Evolutionary conservation across 2,888 invertebrate species (phyloP).

Genomic region (Phlogophora meticulosa): DNA sequence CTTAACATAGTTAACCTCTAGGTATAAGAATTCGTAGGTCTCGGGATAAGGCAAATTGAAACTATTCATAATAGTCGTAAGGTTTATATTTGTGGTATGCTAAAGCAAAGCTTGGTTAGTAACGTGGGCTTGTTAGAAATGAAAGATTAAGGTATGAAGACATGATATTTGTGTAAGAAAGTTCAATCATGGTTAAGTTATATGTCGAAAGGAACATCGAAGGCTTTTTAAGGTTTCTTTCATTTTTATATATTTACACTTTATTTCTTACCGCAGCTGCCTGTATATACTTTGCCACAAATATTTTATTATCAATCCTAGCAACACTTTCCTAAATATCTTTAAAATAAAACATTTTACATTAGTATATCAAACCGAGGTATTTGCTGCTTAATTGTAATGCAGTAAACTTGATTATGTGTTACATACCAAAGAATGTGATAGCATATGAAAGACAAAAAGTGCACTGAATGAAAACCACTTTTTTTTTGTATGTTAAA

Average conservation of each 20-base stretch:
- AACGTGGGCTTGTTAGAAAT: slow-evolving; percentile 65
- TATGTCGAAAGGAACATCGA: slow-evolving; percentile 12
- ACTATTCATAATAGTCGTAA: slow-evolving; percentile 56
- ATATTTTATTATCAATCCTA: background rate
- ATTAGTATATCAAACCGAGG: background rate
- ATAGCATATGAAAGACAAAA: slow-evolving; percentile 49
- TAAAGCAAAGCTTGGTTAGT: slow-evolving; percentile 68
- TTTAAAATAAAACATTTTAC: slow-evolving; percentile 1
- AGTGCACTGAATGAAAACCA: background rate
- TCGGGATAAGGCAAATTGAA: slow-evolving; percentile 60
- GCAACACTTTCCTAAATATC: background rate
- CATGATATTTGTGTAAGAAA: slow-evolving; percentile 34
- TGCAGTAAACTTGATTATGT: slow-evolving; percentile 13
- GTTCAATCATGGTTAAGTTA: slow-evolving; percentile 46
- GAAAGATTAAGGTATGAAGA: slow-evolving; percentile 24
- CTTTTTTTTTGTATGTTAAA: background rate
- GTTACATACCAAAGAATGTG: slow-evolving; percentile 45
- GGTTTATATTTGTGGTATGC: slow-evolving; percentile 60
- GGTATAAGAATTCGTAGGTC: slow-evolving; percentile 44
- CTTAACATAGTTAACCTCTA: slow-evolving; percentile 18
- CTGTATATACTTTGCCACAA: too few relatives aligned
- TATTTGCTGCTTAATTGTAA: slow-evolving; percentile 1
- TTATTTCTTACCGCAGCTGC: slow-evolving; percentile 29
- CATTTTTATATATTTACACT: slow-evolving; percentile 16
- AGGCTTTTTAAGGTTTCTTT: slow-evolving; percentile 27